phyloP scores from a whole-genome alignment of 2,797 vertebrate genomes.

The Eupleurogrammus muticus region DNA sequence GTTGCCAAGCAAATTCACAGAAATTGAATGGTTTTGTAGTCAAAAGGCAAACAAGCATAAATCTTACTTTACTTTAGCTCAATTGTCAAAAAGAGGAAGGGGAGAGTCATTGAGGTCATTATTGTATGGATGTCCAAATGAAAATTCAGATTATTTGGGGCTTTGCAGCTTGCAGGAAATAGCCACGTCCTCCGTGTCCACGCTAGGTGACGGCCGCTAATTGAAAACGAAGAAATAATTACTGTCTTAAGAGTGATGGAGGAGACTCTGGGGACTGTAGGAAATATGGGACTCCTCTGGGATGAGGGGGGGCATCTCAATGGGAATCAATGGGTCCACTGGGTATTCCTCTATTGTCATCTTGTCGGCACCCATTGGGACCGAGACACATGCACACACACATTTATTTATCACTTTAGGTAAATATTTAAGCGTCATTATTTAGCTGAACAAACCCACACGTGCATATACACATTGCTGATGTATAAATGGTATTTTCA shows the following conservation, averaged over 20 bases:
- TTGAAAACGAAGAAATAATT: constrained; percentile 83
- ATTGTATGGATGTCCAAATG: background rate
- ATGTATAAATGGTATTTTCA: constrained; percentile 8
- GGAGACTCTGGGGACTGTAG: constrained; percentile 65
- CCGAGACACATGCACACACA: constrained; percentile 14
- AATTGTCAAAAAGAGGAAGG: background rate
- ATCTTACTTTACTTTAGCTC: background rate
- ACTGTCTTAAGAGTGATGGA: constrained; percentile 80
- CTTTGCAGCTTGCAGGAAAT: constrained; percentile 37
- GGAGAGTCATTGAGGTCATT: background rate
- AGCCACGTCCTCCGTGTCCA: constrained; percentile 61
- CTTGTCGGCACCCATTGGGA: constrained; percentile 65
- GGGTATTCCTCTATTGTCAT: constrained; percentile 82
- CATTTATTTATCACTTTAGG: constrained; percentile 11
- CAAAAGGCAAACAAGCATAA: no score
- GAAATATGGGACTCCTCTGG: constrained; percentile 52
- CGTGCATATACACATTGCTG: fast-evolving
- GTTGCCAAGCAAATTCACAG: background rate
- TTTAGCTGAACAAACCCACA: background rate
- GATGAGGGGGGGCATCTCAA: constrained; percentile 35
- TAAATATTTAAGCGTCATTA: background rate
- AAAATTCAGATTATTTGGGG: constrained; percentile 5
- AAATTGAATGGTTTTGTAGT: no score
- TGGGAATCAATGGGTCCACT: constrained; percentile 43
- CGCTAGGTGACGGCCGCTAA: constrained; percentile 67